Conservation (phyloP, 2,113 vertebrate genomes). For the Sapajus apella region DNA sequence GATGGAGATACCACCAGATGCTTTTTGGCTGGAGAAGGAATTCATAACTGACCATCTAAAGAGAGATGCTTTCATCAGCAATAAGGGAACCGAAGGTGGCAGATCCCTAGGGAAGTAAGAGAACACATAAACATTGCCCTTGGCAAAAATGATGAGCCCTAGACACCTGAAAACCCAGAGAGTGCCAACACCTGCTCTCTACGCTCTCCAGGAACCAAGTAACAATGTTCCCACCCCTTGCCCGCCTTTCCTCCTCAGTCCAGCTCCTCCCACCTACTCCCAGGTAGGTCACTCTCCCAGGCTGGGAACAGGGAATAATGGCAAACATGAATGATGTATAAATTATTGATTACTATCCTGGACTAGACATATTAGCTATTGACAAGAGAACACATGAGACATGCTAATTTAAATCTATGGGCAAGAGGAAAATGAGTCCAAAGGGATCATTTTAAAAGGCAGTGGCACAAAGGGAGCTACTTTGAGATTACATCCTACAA, state of each 20-base stretch:
- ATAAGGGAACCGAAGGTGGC: neutral
- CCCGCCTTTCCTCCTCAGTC: neutral
- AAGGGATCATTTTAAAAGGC: neutral
- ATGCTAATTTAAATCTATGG: neutral
- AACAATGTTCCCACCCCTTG: neutral
- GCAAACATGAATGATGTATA: neutral
- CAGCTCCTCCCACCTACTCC: neutral
- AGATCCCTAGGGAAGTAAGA: neutral
- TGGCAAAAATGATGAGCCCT: neutral
- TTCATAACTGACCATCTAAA: neutral
- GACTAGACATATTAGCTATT: neutral
- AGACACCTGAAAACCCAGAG: neutral
- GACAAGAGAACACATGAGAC: neutral
- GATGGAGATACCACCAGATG: neutral
- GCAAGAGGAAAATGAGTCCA: neutral
- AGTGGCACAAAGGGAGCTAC: neutral
- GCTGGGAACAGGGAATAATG: neutral
- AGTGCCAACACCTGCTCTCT: neutral
- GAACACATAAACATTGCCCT: neutral
- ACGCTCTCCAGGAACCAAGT: neutral
- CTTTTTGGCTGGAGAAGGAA: neutral
- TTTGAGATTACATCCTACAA: neutral
- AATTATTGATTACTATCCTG: neutral
- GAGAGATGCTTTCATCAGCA: neutral
- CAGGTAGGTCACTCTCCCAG: neutral